Evolutionary conservation across 2,888 invertebrate genomes (phyloP).

Genomic region (Cataglyphis livida): DNA sequence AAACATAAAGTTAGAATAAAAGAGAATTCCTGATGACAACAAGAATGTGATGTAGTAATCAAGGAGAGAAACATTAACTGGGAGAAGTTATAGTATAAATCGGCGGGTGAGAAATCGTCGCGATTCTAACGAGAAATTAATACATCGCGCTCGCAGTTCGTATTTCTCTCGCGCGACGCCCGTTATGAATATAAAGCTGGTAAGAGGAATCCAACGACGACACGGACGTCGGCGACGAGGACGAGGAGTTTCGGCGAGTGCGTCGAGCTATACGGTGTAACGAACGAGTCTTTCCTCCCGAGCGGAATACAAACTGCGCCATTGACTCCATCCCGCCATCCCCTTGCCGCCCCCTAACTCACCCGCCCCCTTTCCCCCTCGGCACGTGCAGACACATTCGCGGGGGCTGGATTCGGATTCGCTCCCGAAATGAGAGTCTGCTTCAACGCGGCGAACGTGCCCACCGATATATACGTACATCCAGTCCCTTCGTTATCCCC

Average conservation of each 20-base stretch:
- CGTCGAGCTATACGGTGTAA: conserved; percentile 71
- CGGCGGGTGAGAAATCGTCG: conserved; percentile 32
- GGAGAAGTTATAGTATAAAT: not conserved
- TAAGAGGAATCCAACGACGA: conserved; percentile 41
- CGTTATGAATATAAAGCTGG: conserved; percentile 77
- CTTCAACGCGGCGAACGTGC: conserved; percentile 71
- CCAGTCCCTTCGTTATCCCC: not conserved
- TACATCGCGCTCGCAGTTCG: conserved; percentile 68
- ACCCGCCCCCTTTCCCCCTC: not conserved
- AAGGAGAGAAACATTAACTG: not conserved
- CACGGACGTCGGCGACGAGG: conserved; percentile 51
- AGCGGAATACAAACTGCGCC: conserved; percentile 81
- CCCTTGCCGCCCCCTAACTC: not conserved
- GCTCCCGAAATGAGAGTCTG: conserved; percentile 73
- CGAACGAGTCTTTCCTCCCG: conserved; percentile 79
- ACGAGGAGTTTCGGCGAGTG: conserved; percentile 67
- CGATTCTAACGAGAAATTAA: conserved; percentile 77
- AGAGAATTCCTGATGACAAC: not conserved
- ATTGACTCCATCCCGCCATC: conserved; percentile 69
- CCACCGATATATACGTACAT: conserved; percentile 53
- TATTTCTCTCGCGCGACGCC: conserved; percentile 62
- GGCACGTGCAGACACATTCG: conserved; percentile 77
- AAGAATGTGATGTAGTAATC: not conserved
- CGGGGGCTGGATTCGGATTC: conserved; percentile 65
- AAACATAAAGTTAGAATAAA: not conserved